Percentiles rank a stretch among this genome's conserved stretches.
Conservation (phyloP, 2,888 invertebrate genomes). For the Fragum whitleyi region DNA sequence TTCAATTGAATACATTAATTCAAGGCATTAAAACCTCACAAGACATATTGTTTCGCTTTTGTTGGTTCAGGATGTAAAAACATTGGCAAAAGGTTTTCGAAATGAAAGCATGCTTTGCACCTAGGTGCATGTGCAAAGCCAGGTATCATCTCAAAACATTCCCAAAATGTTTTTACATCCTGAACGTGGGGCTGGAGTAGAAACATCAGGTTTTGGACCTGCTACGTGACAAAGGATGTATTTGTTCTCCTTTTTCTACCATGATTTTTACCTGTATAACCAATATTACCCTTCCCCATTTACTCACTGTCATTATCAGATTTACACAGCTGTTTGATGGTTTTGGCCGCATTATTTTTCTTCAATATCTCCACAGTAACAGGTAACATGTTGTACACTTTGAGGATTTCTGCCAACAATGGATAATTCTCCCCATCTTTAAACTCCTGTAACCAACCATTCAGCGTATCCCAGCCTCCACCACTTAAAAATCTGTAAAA, state of each 20-base stretch:
- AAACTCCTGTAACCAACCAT: conserved; percentile 95
- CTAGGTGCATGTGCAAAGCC: too few relatives aligned
- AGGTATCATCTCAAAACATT: too few relatives aligned
- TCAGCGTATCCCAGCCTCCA: conserved; percentile 96
- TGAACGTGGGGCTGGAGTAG: too few relatives aligned
- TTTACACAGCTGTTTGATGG: conserved; percentile 89
- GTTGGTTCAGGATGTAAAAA: too few relatives aligned
- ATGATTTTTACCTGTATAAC: neutral
- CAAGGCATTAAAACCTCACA: too few relatives aligned
- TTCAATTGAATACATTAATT: too few relatives aligned
- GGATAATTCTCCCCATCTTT: conserved; percentile 94
- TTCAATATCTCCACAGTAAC: conserved; percentile 96
- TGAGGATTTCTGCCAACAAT: conserved; percentile 93
- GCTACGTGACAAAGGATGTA: too few relatives aligned
- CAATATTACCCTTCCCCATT: neutral
- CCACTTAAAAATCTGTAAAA: conserved; percentile 91
- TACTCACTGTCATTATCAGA: conserved; percentile 89
- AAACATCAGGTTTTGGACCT: too few relatives aligned
- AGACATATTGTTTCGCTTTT: too few relatives aligned
- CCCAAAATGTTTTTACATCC: too few relatives aligned
- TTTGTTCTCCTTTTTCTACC: neutral
- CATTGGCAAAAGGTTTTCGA: too few relatives aligned
- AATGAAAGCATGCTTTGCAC: too few relatives aligned
- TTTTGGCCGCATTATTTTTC: conserved; percentile 95
- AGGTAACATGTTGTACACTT: conserved; percentile 93